Evolutionary conservation across 2,888 invertebrate species (phyloP).

Genomic region (Cataglyphis rosenhaueri): DNA sequence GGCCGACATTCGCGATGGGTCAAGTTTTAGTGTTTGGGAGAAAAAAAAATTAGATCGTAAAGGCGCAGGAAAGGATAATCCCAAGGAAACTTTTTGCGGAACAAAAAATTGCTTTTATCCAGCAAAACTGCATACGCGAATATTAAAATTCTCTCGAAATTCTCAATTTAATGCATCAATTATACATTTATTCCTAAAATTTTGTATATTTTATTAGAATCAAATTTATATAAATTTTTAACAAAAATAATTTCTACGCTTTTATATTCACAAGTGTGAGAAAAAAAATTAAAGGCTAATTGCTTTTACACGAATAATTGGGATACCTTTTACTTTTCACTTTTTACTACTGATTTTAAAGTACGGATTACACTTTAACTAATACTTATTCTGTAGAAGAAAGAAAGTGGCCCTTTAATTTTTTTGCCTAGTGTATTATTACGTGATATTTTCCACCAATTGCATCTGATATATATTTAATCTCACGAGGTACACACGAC

Average conservation of each 20-base stretch:
- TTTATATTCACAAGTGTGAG: not conserved
- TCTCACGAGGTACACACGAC: not conserved
- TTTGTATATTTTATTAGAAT: not conserved
- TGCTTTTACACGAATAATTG: too few species aligned
- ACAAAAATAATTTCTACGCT: not conserved
- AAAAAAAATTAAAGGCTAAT: not conserved
- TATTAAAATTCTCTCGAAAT: not conserved
- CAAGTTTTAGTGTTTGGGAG: not conserved
- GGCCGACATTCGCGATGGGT: not conserved
- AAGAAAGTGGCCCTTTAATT: too few species aligned
- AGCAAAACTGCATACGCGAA: not conserved
- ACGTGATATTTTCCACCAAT: not conserved
- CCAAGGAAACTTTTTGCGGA: not conserved
- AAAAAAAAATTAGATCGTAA: conserved; percentile 18
- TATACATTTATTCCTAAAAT: not conserved
- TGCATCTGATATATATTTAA: not conserved
- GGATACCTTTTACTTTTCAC: too few species aligned
- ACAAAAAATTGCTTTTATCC: not conserved
- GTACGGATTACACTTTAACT: too few species aligned
- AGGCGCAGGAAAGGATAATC: not conserved
- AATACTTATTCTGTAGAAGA: too few species aligned
- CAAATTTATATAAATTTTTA: not conserved
- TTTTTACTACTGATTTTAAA: too few species aligned
- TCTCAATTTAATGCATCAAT: not conserved
- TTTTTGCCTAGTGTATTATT: too few species aligned